Evolutionary conservation across 2,888 invertebrate genomes (phyloP), one percentile per base, ranked within the genome.

Genomic region (Ernsta delagoae): DNA sequence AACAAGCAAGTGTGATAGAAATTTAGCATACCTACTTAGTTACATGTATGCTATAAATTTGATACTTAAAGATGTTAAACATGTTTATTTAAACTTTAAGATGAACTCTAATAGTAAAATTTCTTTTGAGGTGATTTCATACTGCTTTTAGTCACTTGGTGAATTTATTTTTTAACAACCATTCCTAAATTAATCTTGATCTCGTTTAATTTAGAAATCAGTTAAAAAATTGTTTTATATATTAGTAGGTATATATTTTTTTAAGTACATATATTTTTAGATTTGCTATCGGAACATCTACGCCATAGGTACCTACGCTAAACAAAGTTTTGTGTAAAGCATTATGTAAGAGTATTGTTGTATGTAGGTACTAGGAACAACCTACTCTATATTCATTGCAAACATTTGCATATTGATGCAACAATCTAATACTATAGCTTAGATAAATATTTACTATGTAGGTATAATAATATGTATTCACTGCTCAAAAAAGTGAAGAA

Each of bases 331-430:
- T 56, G 61, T 61, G 45, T 61, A 56, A 48, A 60, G 45, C 39
- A 53, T 66, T 66, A 59, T 53, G 39, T 60, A 59, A 60, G 31
- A 9, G 53, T 53, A 54, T 54, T 67, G 43, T 62, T 63, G n/a
- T 62, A 54, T 3, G 8, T 24, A 24, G 24, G 24, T 24, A 24
- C 24, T 24, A 24, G 24, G 24, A 24, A 24, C 24, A 24, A 24
- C 24, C 24, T 24, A 45, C 56, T 65, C 34, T 24, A 54, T 36
- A 61, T 62, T 36, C 39, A 39, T 62, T 57, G 57, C 36, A 39
- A 68, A 68, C 45, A 63, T 68, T 68, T 62, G 57, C 62, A 68
- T 68, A 63, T 67, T 56, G 62, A 68, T 59, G 68, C 61, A 68
- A 59, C 62, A 63, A 62, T 68, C 57, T 68, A 62, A 68, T 68